Conservation (phyloP, 2,888 invertebrate genomes). For the Erebia epiphron region DNA sequence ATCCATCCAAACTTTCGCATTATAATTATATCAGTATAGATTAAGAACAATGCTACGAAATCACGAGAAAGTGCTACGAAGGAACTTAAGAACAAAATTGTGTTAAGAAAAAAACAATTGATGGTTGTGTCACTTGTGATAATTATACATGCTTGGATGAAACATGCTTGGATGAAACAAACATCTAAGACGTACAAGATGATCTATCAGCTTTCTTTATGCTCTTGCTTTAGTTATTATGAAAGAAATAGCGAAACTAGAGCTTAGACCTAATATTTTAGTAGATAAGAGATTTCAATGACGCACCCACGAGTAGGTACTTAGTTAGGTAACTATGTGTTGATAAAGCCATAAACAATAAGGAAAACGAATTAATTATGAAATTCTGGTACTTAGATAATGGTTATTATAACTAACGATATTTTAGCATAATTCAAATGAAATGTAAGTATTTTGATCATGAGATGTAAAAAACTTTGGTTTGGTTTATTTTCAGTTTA, state of each 20-base stretch:
- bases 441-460: constrained; percentile 1
- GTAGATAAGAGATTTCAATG: too few species aligned
- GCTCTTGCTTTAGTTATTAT: too few species aligned
- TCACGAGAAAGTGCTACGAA: background rate
- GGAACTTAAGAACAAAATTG: background rate
- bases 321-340: background rate
- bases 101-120: background rate
- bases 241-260: too few species aligned
- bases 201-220: too few species aligned
- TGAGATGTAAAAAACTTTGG: too few species aligned
- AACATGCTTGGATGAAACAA: too few species aligned
- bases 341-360: background rate
- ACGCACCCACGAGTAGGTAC: background rate
- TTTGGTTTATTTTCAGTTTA: too few species aligned
- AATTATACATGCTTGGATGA: too few species aligned
- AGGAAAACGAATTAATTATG: constrained; percentile 20
- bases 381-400: background rate
- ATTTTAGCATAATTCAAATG: background rate
- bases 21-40: too few species aligned
- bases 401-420: background rate
- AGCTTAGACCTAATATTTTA: too few species aligned
- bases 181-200: too few species aligned
- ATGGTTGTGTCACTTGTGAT: background rate
- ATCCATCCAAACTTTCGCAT: too few species aligned
- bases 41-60: background rate